Conservation (phyloP, 92 coral and sea anemone genomes). For the Porites rus region DNA sequence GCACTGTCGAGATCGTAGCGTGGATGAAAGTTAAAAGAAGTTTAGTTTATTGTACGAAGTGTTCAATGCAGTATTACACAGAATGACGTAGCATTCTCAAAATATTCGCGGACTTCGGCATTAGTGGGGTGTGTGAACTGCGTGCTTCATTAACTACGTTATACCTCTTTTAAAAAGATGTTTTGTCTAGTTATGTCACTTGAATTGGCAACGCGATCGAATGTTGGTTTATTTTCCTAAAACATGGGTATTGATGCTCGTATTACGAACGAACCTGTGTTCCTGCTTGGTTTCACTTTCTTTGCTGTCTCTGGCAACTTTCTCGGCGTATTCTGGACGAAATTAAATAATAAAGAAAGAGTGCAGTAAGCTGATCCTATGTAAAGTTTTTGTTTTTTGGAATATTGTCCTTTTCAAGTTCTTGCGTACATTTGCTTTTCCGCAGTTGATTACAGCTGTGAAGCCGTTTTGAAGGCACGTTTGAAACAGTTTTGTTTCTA, state of each 20-base stretch:
- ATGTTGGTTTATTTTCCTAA: background rate
- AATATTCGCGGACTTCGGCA: background rate
- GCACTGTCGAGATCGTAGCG: background rate
- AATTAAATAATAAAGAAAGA: too few relatives aligned
- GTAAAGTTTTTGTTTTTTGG: too few relatives aligned
- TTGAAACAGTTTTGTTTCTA: too few relatives aligned
- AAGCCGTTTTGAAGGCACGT: too few relatives aligned
- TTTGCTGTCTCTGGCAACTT: too few relatives aligned
- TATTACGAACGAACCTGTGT: background rate
- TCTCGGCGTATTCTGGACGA: too few relatives aligned
- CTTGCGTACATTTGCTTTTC: too few relatives aligned
- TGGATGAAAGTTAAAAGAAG: background rate
- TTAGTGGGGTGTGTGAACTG: background rate
- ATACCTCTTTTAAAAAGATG: background rate
- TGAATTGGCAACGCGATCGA: background rate
- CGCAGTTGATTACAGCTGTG: too few relatives aligned
- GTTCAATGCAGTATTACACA: background rate
- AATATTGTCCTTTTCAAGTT: too few relatives aligned
- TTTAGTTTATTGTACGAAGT: background rate
- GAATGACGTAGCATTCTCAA: conserved; percentile 26
- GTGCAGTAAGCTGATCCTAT: too few relatives aligned
- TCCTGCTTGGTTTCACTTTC: background rate
- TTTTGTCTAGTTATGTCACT: background rate
- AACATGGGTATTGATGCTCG: background rate
- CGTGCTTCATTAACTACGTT: background rate